Evolutionary conservation across 1,140 invertebrate genomes (phyloP).

Genomic region (Thaumetopoea pityocampa): DNA sequence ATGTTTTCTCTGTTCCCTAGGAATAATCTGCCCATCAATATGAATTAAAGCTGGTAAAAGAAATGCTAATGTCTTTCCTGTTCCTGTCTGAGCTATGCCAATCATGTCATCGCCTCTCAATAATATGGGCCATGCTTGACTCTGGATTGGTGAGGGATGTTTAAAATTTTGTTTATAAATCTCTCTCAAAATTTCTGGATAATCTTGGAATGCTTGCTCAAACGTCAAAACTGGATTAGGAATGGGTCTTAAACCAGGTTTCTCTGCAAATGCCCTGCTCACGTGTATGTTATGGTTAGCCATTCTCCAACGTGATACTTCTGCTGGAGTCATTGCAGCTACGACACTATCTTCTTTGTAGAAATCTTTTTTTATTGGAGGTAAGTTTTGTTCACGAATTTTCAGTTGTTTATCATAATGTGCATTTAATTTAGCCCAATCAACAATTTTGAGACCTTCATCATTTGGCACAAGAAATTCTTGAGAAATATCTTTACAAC

Average conservation of each 20-base stretch:
- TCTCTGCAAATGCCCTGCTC: conserved; percentile 71
- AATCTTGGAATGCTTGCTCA: conserved; percentile 88
- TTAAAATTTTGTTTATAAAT: conserved; percentile 89
- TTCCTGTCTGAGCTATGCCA: conserved; percentile 95
- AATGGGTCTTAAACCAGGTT: conserved; percentile 71
- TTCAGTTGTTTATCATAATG: conserved; percentile 74
- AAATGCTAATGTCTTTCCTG: conserved; percentile 94
- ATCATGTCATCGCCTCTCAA: conserved; percentile 91
- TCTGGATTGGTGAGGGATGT: conserved; percentile 92
- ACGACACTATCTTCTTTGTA: conserved; percentile 88
- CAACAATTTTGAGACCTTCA: conserved; percentile 47
- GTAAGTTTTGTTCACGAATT: conserved; percentile 79
- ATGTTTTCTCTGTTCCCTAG: conserved; percentile 82
- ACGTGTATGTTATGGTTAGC: conserved; percentile 86
- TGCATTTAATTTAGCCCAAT: conserved; percentile 58
- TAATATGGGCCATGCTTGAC: conserved; percentile 93
- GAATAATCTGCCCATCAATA: conserved; percentile 86
- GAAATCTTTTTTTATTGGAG: conserved; percentile 87
- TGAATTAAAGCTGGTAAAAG: conserved; percentile 93
- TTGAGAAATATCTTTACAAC: conserved; percentile 49
- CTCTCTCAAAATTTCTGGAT: conserved; percentile 89
- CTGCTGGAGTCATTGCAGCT: conserved; percentile 77
- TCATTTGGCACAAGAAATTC: conserved; percentile 49
- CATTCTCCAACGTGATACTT: conserved; percentile 79
- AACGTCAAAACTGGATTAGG: conserved; percentile 91